Evolutionary conservation across 2,888 invertebrate species (phyloP).

Genomic region (Drosophila prostipennis): DNA sequence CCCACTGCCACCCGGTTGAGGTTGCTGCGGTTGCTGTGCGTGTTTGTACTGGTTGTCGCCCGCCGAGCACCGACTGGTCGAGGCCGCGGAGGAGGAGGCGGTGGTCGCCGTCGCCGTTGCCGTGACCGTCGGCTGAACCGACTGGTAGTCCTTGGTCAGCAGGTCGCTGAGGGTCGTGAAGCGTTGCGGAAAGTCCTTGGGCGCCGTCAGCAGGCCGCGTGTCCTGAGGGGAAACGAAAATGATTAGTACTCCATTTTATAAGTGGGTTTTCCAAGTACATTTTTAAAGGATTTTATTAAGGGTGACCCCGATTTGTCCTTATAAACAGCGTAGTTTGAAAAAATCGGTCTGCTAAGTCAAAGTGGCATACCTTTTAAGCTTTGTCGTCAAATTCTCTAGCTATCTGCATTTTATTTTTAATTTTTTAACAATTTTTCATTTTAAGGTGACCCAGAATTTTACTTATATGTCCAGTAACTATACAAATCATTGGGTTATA

Average conservation of each 20-base stretch:
- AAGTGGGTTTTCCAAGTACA: no score
- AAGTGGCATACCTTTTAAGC: no score
- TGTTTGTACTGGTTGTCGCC: conserved; percentile 69
- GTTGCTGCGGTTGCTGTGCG: conserved; percentile 43
- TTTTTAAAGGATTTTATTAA: no score
- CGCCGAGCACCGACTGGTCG: conserved; percentile 46
- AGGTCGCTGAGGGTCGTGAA: conserved; percentile 83
- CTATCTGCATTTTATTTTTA: no score
- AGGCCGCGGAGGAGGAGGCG: conserved; percentile 45
- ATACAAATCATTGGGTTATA: no score
- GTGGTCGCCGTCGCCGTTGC: conserved; percentile 31
- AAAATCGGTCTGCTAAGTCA: no score
- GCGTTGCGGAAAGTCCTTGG: conserved; percentile 83
- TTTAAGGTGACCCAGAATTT: no score
- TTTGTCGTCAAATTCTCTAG: no score
- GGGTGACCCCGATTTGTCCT: no score
- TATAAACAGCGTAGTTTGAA: no score
- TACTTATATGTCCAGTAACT: no score
- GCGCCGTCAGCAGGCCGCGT: conserved; percentile 81
- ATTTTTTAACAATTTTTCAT: no score
- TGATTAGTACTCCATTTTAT: neutral
- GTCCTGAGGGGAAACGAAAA: conserved; percentile 64
- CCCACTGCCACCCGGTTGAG: conserved; percentile 17
- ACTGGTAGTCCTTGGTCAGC: conserved; percentile 83
- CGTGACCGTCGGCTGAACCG: conserved; percentile 21